Base-by-base conservation (phyloP, 1,140 invertebrate species). In the Brachionus calyciflorus region DNA sequence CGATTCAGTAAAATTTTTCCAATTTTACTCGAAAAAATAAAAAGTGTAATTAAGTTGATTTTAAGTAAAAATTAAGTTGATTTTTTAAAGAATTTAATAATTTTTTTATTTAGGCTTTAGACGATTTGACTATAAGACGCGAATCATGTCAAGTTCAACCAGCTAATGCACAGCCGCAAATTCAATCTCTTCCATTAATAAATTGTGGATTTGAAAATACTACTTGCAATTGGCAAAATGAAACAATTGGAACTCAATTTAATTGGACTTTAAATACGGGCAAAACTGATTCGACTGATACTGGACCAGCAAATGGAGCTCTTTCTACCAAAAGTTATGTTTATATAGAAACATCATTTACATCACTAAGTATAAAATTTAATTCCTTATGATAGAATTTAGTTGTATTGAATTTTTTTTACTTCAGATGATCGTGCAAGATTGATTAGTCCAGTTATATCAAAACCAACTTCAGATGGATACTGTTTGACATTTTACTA, bases 151-250 rank as follows among this genome's bases (percentile, higher is more conserved):
- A 41, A 57, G 24, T 60, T 24, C 73, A 76, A 19, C 73, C 73
- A 14, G 30, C 14, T 7, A 44, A 44, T 30, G 73, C 73, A 41
- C 14, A 17, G 2, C 73, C 73, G 33, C 49, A 55, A 40, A 30
- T 55, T 40, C 49, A 55, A 57, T n/a, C 73, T 9, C 37, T 12
- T 41, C 69, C 78, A 14, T 17, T 49, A 21, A 76, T 55, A 24
- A 57, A 57, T 7, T 91, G 90, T 78, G 88, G 91, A 81, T 91
- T 91, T 79, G 90, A 91, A 81, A 19, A 60, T 14, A 24, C 9
- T 21, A 10, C 41, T 0, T 76, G 73, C 28, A n/a, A 14, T 17
- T 76, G 73, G 73, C 28, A 40, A 21, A 41, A 55, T 30, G 73
- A 76, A 48, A 14, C 14, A 12, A 14, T 26, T 44, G 51, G 51